A percentile compares a stretch with the other conserved stretches of the same genome.
These are phyloP conservation scores for Spisula solida DNA, from an alignment of 2,888 invertebrate genomes.

Conservation along the genomic window DNA sequence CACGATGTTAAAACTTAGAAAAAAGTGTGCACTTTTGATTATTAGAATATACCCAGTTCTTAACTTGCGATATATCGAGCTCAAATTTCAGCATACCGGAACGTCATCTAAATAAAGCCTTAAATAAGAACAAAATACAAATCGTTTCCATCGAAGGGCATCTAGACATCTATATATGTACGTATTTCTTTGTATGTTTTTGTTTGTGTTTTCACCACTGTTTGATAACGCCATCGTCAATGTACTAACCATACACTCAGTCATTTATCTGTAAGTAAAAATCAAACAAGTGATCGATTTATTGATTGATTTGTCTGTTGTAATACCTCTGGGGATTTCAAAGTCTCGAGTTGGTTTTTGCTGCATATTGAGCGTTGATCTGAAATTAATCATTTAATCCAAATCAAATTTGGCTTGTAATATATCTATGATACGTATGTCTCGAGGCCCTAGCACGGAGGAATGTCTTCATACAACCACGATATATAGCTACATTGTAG, in stretches of 20 bases:
- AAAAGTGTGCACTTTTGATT: no score
- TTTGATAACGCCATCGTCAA: no score
- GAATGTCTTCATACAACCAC: neutral
- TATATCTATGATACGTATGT: neutral
- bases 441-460: neutral
- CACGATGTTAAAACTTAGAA: no score
- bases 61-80: no score
- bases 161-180: no score
- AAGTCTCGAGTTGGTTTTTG: neutral
- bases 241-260: neutral
- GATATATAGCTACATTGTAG: neutral
- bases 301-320: neutral
- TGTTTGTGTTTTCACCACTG: no score
- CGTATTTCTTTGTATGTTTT: no score
- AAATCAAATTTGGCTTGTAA: neutral
- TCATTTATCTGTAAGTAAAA: neutral
- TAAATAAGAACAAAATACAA: no score
- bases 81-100: no score
- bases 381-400: slow-evolving; percentile 3
- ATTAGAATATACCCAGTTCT: no score
- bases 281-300: neutral
- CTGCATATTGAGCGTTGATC: slow-evolving; percentile 5
- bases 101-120: no score
- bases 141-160: no score
- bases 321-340: slow-evolving; percentile 16